phyloP scores from a whole-genome alignment of 2,113 vertebrate species.

The Talpa occidentalis region DNA sequence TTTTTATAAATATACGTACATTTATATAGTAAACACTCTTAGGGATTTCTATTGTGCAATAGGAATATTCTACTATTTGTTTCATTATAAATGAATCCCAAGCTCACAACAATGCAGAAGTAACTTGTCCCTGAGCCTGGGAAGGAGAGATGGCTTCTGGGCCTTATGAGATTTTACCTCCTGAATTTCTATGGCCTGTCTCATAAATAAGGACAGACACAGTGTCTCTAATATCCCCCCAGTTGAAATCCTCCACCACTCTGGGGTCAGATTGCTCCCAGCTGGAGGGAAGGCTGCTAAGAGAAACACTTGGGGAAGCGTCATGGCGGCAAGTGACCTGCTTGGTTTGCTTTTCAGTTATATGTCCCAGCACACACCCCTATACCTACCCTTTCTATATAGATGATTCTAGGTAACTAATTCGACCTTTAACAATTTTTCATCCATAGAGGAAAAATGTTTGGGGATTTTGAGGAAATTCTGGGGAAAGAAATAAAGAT shows the following conservation, averaged over 20 bases:
- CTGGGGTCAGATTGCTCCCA: background rate
- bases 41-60: background rate
- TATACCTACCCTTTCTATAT: background rate
- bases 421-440: background rate
- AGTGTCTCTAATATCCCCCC: background rate
- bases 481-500: background rate
- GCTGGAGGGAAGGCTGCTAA: background rate
- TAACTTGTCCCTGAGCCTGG: background rate
- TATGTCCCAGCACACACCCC: background rate
- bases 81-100: conserved; percentile 39
- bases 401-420: background rate
- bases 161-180: background rate
- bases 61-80: background rate
- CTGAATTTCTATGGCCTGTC: background rate
- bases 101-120: background rate
- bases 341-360: background rate
- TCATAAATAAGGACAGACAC: background rate
- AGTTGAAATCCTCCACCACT: background rate
- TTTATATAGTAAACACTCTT: background rate
- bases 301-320: background rate
- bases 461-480: background rate
- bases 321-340: background rate
- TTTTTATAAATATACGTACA: conserved; percentile 8
- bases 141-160: background rate
- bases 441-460: background rate